Conservation (phyloP, 2,888 invertebrate genomes). For the Drepanosiphum platanoidis region DNA sequence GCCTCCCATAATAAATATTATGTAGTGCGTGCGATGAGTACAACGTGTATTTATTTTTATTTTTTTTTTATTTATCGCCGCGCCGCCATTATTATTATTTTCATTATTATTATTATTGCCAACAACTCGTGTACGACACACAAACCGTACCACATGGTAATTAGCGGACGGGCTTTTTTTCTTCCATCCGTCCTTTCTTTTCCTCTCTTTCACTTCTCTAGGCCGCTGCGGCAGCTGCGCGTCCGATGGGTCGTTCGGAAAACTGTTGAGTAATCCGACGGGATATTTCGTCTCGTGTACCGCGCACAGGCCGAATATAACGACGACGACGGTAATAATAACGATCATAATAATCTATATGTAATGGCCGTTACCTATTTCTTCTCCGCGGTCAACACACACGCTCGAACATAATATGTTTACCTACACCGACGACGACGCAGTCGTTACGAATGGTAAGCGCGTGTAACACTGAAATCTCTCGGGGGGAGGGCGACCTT, state of each 20-base stretch:
- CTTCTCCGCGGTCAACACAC: background rate
- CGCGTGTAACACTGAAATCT: too few relatives aligned
- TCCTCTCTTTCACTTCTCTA: too few relatives aligned
- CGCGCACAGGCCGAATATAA: too few relatives aligned
- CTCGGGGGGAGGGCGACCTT: too few relatives aligned
- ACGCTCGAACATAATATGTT: background rate
- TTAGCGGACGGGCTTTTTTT: background rate
- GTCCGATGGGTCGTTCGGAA: background rate
- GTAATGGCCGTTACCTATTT: slow-evolving; percentile 6
- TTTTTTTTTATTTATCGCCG: too few relatives aligned
- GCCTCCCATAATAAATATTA: too few relatives aligned
- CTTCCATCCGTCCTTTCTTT: too few relatives aligned
- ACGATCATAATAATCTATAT: slow-evolving; percentile 8
- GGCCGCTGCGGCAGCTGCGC: background rate
- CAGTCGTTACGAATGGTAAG: too few relatives aligned
- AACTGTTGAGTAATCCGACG: slow-evolving; percentile 24
- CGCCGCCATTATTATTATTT: background rate
- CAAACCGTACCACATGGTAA: slow-evolving; percentile 8
- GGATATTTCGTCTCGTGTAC: background rate
- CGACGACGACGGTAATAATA: background rate
- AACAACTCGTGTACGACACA: background rate
- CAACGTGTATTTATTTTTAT: background rate
- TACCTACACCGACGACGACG: too few relatives aligned
- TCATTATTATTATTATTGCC: background rate
- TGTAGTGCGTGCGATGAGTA: too few relatives aligned